phyloP scores from a whole-genome alignment of 2,113 vertebrate genomes.

The Phylloscopus trochilus region DNA sequence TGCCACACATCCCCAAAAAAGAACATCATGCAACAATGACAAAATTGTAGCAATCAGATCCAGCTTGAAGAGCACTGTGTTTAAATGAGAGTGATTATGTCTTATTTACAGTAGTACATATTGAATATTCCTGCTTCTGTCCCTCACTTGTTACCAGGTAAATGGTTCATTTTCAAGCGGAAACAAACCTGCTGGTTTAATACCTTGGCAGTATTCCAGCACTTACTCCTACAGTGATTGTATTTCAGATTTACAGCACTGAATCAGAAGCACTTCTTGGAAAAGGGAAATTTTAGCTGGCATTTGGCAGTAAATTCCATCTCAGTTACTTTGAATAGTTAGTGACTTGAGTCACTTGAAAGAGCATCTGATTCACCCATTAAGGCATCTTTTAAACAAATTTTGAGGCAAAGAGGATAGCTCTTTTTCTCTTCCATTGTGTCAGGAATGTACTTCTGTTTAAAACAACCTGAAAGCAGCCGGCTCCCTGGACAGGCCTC shows the following conservation, averaged over 20 bases:
- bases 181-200: not conserved
- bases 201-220: not conserved
- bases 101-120: not conserved
- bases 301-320: not conserved
- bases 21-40: not conserved
- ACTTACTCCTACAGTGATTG: not conserved
- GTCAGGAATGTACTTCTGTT: not conserved
- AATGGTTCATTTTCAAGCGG: not conserved
- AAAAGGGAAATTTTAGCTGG: slow-evolving; percentile 11
- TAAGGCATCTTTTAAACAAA: not conserved
- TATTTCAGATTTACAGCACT: not conserved
- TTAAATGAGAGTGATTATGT: not conserved
- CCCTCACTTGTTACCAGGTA: not conserved
- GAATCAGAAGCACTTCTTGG: not conserved
- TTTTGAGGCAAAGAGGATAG: not conserved
- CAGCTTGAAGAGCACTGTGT: not conserved
- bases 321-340: not conserved
- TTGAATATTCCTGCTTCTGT: not conserved
- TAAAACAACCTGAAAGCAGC: not conserved
- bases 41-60: not conserved
- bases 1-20: not conserved
- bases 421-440: not conserved
- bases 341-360: not conserved
- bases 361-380: not conserved
- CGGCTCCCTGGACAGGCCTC: not conserved